Evolutionary conservation across 2,113 vertebrate genomes (phyloP).

Genomic region (Rattus norvegicus): GRCr8 NC_086020.1:225251001-225251500

Average conservation of each 20-base stretch:
- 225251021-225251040: slow-evolving; percentile 46
- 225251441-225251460: neutral
- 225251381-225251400: neutral
- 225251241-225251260: too few species aligned
- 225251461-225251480: too few species aligned
- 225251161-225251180: neutral
- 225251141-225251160: neutral
- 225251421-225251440: neutral
- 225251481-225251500: neutral
- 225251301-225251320: neutral
- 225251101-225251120: too few species aligned
- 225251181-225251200: neutral
- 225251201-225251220: neutral
- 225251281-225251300: slow-evolving; percentile 3
- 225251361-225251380: neutral
- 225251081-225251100: slow-evolving; percentile 5
- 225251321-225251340: slow-evolving; percentile 20
- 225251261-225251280: neutral
- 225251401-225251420: neutral
- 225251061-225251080: neutral
- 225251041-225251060: slow-evolving; percentile 15
- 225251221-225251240: slow-evolving; percentile 3
- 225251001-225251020: neutral
- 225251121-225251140: neutral
- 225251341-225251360: neutral